Conservation (phyloP, 2,113 vertebrate genomes). For the Perca fluviatilis region DNA sequence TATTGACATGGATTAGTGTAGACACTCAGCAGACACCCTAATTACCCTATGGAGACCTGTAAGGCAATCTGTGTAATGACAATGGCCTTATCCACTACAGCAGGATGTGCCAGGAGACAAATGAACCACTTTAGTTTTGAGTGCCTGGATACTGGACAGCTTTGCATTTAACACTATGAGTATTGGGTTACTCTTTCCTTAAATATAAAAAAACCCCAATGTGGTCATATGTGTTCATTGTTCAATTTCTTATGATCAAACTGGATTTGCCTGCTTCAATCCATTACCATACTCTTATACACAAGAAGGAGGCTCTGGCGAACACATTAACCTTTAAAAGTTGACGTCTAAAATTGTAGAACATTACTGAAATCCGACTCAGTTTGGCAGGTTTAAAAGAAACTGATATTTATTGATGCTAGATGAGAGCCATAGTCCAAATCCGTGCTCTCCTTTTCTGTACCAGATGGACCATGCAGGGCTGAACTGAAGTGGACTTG, state of each 20-base stretch:
- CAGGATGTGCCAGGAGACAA: conserved; percentile 70
- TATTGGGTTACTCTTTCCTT: conserved; percentile 67
- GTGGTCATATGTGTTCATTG: conserved; percentile 51
- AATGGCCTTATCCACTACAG: conserved; percentile 63
- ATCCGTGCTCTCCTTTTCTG: conserved; percentile 47
- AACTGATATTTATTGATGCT: conserved; percentile 68
- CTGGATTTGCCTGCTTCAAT: conserved; percentile 56
- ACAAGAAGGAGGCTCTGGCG: conserved; percentile 50
- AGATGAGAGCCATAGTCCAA: conserved; percentile 66
- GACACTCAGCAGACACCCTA: conserved; percentile 64
- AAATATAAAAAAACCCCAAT: conserved; percentile 34
- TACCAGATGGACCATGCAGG: conserved; percentile 59
- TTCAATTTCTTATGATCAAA: conserved; percentile 58
- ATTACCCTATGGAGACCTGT: conserved; percentile 67
- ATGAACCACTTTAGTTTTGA: conserved; percentile 68
- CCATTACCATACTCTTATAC: conserved; percentile 44
- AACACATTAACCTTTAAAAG: conserved; percentile 66
- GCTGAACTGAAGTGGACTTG: conserved; percentile 67
- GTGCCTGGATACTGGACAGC: conserved; percentile 46
- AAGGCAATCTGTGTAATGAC: conserved; percentile 69
- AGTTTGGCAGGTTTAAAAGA: conserved; percentile 69
- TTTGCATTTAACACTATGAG: conserved; percentile 40
- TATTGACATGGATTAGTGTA: conserved; percentile 61
- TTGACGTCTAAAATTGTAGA: conserved; percentile 39
- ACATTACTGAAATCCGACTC: conserved; percentile 57